Percentiles rank a stretch among this genome's conserved stretches.
Conservation (phyloP, 2,113 vertebrate species). For the Pyrgilauda ruficollis region DNA sequence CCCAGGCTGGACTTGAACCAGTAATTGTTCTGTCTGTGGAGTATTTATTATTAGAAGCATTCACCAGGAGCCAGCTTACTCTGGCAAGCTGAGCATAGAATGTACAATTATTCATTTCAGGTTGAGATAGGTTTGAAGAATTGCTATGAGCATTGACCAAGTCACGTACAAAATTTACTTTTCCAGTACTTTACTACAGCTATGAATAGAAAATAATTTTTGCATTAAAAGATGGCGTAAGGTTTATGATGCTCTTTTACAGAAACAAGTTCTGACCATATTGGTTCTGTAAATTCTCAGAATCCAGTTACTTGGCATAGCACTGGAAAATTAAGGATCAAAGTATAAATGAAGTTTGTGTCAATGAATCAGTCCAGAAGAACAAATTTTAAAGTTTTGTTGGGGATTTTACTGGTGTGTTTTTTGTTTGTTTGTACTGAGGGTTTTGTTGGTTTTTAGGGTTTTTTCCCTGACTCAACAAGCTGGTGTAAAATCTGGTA, state of each 20-base stretch:
- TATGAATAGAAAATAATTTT: not conserved
- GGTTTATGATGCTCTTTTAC: not conserved
- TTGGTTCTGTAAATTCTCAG: not conserved
- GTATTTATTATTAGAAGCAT: not conserved
- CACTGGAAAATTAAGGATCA: not conserved
- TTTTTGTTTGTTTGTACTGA: not conserved
- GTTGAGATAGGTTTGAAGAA: not conserved
- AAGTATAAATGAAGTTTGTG: not conserved
- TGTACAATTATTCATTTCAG: not conserved
- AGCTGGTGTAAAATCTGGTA: not conserved
- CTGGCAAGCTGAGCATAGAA: not conserved
- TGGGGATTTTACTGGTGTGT: not conserved
- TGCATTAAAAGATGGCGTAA: not conserved
- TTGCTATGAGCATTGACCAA: not conserved
- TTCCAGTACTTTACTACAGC: not conserved
- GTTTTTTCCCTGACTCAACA: not conserved
- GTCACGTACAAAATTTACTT: not conserved
- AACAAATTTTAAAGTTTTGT: not conserved
- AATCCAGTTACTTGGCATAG: not conserved
- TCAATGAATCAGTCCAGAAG: not conserved
- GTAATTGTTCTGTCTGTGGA: slow-evolving; percentile 10
- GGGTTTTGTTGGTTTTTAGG: not conserved
- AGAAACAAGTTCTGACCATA: not conserved
- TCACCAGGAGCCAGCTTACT: not conserved
- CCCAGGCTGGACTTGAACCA: not conserved